Percentiles rank a stretch among this genome's conserved stretches.
phyloP scores from a whole-genome alignment of 1,140 invertebrate species.

The Nomia melanderi region DNA sequence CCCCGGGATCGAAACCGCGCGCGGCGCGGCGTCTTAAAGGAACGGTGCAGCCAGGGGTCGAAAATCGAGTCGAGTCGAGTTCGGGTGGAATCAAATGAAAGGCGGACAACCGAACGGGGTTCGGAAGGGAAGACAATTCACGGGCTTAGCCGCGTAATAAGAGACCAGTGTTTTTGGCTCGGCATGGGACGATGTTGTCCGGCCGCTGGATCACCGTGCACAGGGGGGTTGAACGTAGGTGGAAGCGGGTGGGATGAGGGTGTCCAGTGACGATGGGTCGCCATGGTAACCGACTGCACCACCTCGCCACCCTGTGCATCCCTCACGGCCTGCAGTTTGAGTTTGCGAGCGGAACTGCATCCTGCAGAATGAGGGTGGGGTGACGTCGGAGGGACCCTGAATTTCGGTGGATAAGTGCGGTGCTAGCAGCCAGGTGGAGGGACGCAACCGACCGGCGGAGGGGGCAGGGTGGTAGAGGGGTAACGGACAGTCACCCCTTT shows the following conservation, averaged over 20 bases:
- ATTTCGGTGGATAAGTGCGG: slow-evolving; percentile 69
- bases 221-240: slow-evolving; percentile 66
- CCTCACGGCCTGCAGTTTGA: slow-evolving; percentile 77
- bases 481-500: slow-evolving; percentile 67
- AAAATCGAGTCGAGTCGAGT: slow-evolving; percentile 30
- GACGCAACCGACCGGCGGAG: slow-evolving; percentile 41
- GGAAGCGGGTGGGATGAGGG: slow-evolving; percentile 69
- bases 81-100: slow-evolving; percentile 38
- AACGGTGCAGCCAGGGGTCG: not conserved
- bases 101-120: slow-evolving; percentile 50
- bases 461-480: no score
- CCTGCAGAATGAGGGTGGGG: slow-evolving; percentile 56
- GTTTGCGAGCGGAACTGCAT: slow-evolving; percentile 75
- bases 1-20: not conserved
- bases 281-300: slow-evolving; percentile 81
- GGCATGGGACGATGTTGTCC: slow-evolving; percentile 76
- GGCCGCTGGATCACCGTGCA: slow-evolving; percentile 73
- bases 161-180: slow-evolving; percentile 80
- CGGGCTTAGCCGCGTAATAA: slow-evolving; percentile 78
- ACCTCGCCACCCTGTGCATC: slow-evolving; percentile 74
- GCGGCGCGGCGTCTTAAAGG: slow-evolving; percentile 29
- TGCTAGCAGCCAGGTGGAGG: slow-evolving; percentile 38
- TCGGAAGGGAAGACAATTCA: slow-evolving; percentile 77
- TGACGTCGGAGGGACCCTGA: slow-evolving; percentile 62
- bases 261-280: slow-evolving; percentile 80